These are phyloP conservation scores for Xestoiulus laeticollis DNA, from an alignment of 2,888 invertebrate genomes.

Conservation along the genomic window DNA sequence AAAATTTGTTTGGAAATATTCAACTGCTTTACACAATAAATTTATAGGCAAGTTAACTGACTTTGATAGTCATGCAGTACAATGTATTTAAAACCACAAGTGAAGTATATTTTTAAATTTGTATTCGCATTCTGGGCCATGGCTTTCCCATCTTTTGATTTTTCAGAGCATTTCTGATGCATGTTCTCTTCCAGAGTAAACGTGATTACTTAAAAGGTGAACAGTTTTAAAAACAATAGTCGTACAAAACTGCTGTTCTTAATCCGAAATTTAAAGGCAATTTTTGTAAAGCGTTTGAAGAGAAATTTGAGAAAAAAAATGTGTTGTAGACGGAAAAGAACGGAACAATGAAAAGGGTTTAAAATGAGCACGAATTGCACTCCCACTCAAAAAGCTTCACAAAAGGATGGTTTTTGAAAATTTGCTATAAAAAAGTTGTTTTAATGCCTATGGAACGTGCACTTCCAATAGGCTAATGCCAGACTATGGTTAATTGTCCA, in stretches of 20 bases:
- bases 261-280: not conserved
- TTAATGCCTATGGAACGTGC: not conserved
- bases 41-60: not conserved
- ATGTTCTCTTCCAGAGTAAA: not conserved
- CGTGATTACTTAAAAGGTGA: not conserved
- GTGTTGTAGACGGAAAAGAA: not conserved
- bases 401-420: not conserved
- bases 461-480: not conserved
- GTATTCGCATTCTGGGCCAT: not conserved
- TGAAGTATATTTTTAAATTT: not conserved
- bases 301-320: not conserved
- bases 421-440: not conserved
- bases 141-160: not conserved
- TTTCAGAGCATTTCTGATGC: not conserved
- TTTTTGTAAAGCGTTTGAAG: not conserved
- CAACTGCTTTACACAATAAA: not conserved
- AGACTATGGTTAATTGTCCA: slow-evolving; percentile 6
- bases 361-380: slow-evolving; percentile 18
- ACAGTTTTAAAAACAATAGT: not conserved
- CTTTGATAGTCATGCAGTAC: not conserved
- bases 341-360: not conserved
- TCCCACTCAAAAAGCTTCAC: slow-evolving; percentile 24
- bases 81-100: not conserved
- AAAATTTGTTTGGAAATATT: not conserved
- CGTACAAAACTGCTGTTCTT: not conserved